Conservation (phyloP, 2,113 vertebrate species). For the Syngnathus floridae region DNA sequence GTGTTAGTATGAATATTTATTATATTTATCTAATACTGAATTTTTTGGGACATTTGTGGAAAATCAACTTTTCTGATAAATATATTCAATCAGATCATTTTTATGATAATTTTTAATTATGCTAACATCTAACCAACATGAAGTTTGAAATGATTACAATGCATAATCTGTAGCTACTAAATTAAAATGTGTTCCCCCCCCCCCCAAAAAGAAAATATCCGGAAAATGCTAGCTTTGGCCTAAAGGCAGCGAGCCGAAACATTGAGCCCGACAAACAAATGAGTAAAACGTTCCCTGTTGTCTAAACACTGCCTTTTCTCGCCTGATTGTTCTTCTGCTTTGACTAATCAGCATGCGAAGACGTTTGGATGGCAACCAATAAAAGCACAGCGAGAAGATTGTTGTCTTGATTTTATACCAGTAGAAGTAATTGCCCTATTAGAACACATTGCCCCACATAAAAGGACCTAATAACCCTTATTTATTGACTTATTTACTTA, state of each 20-base stretch:
- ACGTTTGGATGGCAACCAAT: slow-evolving; percentile 17
- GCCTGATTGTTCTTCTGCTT: slow-evolving; percentile 26
- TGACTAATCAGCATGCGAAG: slow-evolving; percentile 32
- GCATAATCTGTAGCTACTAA: neutral
- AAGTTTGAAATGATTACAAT: neutral
- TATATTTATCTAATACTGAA: no score
- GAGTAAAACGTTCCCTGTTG: slow-evolving; percentile 25
- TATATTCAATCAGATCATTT: no score
- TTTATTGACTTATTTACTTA: neutral
- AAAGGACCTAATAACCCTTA: neutral
- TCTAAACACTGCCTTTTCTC: slow-evolving; percentile 32
- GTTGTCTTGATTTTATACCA: slow-evolving; percentile 2
- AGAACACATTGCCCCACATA: neutral
- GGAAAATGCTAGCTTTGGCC: neutral
- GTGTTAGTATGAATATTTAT: neutral
- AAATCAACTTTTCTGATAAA: no score
- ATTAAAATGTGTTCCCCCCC: no score
- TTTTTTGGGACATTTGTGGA: no score
- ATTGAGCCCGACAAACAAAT: slow-evolving; percentile 29
- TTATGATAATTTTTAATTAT: neutral
- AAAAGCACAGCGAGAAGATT: slow-evolving; percentile 8
- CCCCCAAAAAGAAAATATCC: neutral
- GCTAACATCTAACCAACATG: neutral
- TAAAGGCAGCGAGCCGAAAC: neutral
- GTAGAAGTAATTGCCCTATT: neutral